Percentiles rank a stretch among this genome's conserved stretches.
phyloP scores from a whole-genome alignment of 2,888 invertebrate species.

The Ectemnius continuus region DNA sequence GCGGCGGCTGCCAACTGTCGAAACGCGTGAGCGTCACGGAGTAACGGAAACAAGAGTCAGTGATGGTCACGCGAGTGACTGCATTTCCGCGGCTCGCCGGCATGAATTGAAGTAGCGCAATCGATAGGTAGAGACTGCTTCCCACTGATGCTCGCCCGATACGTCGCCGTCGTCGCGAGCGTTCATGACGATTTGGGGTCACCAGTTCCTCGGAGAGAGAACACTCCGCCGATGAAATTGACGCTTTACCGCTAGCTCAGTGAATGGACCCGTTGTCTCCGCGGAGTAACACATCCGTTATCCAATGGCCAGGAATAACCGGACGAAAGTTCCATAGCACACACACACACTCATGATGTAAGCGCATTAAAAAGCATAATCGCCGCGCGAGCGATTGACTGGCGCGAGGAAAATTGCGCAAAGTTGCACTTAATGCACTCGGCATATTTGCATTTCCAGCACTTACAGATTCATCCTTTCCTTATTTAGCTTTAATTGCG shows the following conservation, averaged over 20 bases:
- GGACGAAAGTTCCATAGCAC: background rate
- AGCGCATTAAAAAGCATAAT: too few relatives aligned
- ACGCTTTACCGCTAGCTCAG: too few relatives aligned
- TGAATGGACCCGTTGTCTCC: too few relatives aligned
- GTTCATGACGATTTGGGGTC: background rate
- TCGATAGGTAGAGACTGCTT: background rate
- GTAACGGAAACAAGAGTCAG: background rate
- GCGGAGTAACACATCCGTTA: too few relatives aligned
- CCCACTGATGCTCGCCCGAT: background rate
- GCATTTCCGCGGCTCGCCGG: background rate
- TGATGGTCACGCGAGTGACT: background rate
- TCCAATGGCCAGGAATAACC: conserved; percentile 2
- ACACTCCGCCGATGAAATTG: too few relatives aligned
- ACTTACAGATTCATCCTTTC: too few relatives aligned
- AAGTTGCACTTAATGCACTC: too few relatives aligned
- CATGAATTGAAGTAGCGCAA: conserved; percentile 2
- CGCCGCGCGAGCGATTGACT: too few relatives aligned
- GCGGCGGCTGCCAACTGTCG: conserved; percentile 22
- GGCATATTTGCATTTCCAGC: too few relatives aligned
- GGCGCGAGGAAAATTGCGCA: too few relatives aligned
- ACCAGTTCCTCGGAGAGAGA: background rate
- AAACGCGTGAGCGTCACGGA: conserved; percentile 14
- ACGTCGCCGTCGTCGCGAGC: background rate
- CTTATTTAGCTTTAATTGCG: too few relatives aligned
- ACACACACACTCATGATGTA: background rate